Evolutionary conservation across 2,797 vertebrate genomes (phyloP).

Genomic region (Acestrorhynchus altus): DNA sequence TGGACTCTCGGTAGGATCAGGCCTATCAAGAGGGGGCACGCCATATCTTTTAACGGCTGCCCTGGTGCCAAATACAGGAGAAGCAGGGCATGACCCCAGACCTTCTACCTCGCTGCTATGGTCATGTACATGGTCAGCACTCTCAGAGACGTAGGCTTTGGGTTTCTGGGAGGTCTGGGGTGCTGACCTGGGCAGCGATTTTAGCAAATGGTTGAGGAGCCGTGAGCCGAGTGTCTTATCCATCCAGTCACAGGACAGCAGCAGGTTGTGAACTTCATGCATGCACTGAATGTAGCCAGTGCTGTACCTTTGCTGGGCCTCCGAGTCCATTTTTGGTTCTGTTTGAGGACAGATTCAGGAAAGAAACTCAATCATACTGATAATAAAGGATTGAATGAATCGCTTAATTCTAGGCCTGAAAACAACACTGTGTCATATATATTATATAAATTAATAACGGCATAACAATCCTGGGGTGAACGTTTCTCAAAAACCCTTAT

Average conservation of each 20-base stretch:
- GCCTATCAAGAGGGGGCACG: conserved; percentile 36
- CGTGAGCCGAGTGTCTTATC: conserved; percentile 87
- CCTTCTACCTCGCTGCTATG: conserved; percentile 35
- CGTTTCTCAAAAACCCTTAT: not conserved
- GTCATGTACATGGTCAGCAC: not conserved
- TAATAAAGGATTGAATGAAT: too few species aligned
- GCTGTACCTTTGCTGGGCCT: conserved; percentile 88
- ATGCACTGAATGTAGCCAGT: conserved; percentile 92
- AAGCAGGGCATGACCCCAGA: conserved; percentile 52
- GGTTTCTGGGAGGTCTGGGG: conserved; percentile 65
- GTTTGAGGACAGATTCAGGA: conserved; percentile 42
- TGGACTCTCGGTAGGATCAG: conserved; percentile 61
- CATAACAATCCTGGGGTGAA: not conserved
- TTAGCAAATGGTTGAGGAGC: conserved; percentile 87
- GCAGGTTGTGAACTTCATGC: conserved; percentile 90
- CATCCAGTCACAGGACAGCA: conserved; percentile 91
- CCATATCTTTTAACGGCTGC: conserved; percentile 48
- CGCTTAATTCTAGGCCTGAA: not conserved
- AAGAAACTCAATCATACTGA: too few species aligned
- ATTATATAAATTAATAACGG: not conserved
- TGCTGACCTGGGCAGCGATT: conserved; percentile 81
- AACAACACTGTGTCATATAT: not conserved
- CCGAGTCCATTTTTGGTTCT: conserved; percentile 78
- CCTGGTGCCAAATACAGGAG: conserved; percentile 51
- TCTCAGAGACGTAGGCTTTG: conserved; percentile 43